Evolutionary conservation across 2,113 vertebrate genomes (phyloP).

Genomic region (Isichthys henryi): DNA sequence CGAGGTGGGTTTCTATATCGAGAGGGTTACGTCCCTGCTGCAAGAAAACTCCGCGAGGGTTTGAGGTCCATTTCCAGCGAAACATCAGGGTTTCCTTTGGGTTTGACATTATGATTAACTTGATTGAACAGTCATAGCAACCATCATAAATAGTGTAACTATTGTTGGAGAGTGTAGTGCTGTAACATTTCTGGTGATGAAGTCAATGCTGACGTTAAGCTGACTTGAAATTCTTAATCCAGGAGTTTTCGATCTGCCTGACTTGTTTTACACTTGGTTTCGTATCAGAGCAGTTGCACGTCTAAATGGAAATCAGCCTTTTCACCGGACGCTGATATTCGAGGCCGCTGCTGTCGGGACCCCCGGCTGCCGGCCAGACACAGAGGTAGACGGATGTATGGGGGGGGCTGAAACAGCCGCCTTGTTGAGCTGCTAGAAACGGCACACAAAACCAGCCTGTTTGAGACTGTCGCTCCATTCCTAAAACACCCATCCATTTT

Average conservation of each 20-base stretch:
- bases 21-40: background rate
- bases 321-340: background rate
- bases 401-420: background rate
- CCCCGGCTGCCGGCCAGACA: background rate
- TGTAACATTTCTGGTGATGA: background rate
- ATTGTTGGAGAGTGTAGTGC: background rate
- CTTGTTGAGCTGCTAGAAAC: background rate
- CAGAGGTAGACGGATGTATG: background rate
- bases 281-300: background rate
- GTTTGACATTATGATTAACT: background rate
- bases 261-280: background rate
- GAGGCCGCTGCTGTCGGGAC: background rate
- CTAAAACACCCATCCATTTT: background rate
- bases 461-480: background rate
- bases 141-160: background rate
- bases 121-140: background rate
- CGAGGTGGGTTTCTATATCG: background rate
- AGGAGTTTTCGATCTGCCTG: background rate
- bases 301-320: background rate
- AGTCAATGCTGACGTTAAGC: background rate
- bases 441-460: background rate
- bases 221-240: background rate
- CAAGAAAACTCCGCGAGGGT: background rate
- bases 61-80: background rate
- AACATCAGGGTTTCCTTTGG: background rate